Base-by-base conservation (phyloP, 2,113 vertebrate species). In the Podarcis muralis region DNA sequence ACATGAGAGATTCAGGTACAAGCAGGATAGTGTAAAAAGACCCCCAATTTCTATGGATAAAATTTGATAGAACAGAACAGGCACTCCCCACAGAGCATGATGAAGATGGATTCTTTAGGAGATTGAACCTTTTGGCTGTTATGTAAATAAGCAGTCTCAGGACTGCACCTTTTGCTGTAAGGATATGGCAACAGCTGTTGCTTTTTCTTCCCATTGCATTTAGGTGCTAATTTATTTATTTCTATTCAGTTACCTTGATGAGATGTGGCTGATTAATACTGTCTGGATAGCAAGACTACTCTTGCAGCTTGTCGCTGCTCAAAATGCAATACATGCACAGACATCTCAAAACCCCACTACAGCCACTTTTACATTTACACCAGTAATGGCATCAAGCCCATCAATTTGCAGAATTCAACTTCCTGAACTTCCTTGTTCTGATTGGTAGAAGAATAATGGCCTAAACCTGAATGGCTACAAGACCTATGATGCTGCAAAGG, bases 51-150 rank as follows among this genome's bases (percentile, higher is more conserved):
- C 22, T 20, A 0, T 43, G 25, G 32, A 20, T 22, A 88, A 87
- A 40, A 89, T 27, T 30, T 85, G 76, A 81, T 1, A 35, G 72
- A 92, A 81, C 0, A 91, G 27, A 82, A 78, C 13, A 89, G 85
- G 5, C 71, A 71, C 76, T 80, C 32, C 37, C 83, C 85, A 89
- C 86, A 37, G 75, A 90, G 65, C 23, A 57, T 8, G 53, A 86
- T 90, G 91, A 89, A 87, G 57, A 83, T 85, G 84, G 35, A 90
- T 88, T 32, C 62, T 74, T 85, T 79, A 74, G 90, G 91, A 94
- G 66, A 78, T 91, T 92, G 87, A 66, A 75, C 83, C 85, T 91
- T 88, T 92, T 76, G 30, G 72, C 57, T 75, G 69, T 82, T 37
- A 11, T 82, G 59, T 66, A 27, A 27, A n/a, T 40, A 88, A 62